Percentiles rank a stretch among this genome's conserved stretches.
Evolutionary conservation across 1,140 invertebrate species (phyloP).

Genomic region (Ladona fulva): DNA sequence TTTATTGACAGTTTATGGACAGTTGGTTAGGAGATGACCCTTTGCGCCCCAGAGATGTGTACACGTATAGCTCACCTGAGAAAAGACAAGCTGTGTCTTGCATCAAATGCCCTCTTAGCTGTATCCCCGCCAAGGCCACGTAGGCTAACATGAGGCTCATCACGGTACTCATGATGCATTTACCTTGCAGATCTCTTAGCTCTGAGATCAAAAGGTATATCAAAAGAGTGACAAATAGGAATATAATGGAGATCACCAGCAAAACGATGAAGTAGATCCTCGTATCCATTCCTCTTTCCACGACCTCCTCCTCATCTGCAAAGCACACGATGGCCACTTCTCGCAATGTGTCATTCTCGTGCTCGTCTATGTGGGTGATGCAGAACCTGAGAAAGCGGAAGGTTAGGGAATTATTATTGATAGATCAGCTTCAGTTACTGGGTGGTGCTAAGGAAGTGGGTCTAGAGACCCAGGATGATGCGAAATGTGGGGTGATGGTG

Average conservation of each 20-base stretch:
- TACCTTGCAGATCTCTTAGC: slow-evolving; percentile 43
- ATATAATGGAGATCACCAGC: slow-evolving; percentile 46
- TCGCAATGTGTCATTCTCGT: background rate
- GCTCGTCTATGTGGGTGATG: background rate
- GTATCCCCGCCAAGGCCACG: slow-evolving; percentile 42
- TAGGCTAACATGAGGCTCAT: slow-evolving; percentile 46
- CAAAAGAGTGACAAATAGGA: slow-evolving; percentile 44
- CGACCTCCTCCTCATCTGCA: slow-evolving; percentile 25
- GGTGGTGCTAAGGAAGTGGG: too few species aligned
- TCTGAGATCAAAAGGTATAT: slow-evolving; percentile 48
- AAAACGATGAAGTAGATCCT: slow-evolving; percentile 32
- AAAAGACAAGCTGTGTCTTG: slow-evolving; percentile 35
- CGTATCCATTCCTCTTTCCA: slow-evolving; percentile 13
- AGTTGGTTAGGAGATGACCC: too few species aligned
- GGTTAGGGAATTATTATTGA: too few species aligned
- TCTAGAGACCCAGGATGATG: too few species aligned
- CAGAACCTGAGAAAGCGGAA: background rate
- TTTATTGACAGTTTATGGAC: too few species aligned
- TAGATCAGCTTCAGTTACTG: too few species aligned
- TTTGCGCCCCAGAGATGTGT: too few species aligned
- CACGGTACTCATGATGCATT: slow-evolving; percentile 45
- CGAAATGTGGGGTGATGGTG: too few species aligned
- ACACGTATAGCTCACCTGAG: slow-evolving; percentile 35
- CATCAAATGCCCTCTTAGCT: slow-evolving; percentile 30
- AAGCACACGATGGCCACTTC: slow-evolving; percentile 44